Percentiles rank a stretch among this genome's conserved stretches.
Evolutionary conservation across 2,888 invertebrate species (phyloP).

Genomic region (Athrips mouffetella): DNA sequence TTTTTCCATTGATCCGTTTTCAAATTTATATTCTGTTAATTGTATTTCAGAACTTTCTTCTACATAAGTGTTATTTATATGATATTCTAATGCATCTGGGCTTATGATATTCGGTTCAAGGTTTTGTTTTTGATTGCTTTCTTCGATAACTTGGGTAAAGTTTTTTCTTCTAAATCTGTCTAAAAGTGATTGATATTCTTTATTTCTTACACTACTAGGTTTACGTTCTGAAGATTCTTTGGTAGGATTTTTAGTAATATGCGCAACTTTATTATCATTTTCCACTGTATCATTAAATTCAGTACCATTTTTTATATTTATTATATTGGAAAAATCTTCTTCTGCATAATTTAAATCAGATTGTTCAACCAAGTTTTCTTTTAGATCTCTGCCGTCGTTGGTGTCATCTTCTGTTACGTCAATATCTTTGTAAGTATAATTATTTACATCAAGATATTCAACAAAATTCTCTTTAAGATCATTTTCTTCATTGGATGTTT

Average conservation of each 20-base stretch:
- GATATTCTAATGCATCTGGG: slow-evolving; percentile 6
- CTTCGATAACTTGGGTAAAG: slow-evolving; percentile 21
- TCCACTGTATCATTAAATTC: neutral
- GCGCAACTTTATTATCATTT: neutral
- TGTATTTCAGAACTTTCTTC: slow-evolving; percentile 21
- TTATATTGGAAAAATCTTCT: neutral
- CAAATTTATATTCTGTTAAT: slow-evolving; percentile 19
- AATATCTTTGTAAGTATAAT: too few species aligned
- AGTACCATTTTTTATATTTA: neutral
- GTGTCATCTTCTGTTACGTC: too few species aligned
- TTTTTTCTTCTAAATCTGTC: slow-evolving; percentile 60
- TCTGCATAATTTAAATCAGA: neutral
- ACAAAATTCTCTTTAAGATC: neutral
- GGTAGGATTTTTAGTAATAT: neutral
- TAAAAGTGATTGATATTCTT: slow-evolving; percentile 49
- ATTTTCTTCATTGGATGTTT: too few species aligned
- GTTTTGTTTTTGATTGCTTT: slow-evolving; percentile 28
- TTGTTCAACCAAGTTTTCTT: neutral
- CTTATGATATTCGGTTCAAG: slow-evolving; percentile 16
- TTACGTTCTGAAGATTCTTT: slow-evolving; percentile 14
- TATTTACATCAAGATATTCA: too few species aligned
- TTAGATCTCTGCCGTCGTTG: too few species aligned
- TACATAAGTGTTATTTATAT: neutral
- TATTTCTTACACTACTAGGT: slow-evolving; percentile 34
- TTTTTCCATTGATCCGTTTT: slow-evolving; percentile 55